Evolutionary conservation across 1,140 invertebrate species (phyloP).

Genomic region (Sycophila sp.): DNA sequence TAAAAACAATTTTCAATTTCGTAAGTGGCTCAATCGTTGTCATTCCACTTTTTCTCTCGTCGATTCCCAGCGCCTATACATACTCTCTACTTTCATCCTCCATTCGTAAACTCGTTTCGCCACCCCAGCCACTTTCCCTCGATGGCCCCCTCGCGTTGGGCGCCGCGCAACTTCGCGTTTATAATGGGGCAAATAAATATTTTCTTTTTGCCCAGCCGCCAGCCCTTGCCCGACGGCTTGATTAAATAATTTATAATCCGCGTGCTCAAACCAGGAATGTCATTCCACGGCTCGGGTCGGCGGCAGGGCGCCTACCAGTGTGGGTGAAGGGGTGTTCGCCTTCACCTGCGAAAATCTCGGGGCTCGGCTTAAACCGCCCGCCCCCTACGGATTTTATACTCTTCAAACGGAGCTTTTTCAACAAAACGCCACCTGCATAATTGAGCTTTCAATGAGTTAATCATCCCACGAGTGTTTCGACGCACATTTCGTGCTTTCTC

Average conservation of each 20-base stretch:
- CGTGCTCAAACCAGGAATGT: constrained; percentile 54
- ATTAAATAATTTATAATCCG: constrained; percentile 65
- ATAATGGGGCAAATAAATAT: constrained; percentile 62
- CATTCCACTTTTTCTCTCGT: too few species aligned
- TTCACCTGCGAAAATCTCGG: constrained; percentile 46
- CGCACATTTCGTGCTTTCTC: neutral
- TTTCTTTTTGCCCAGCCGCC: constrained; percentile 56
- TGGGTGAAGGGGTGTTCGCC: constrained; percentile 8
- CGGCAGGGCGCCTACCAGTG: constrained; percentile 10
- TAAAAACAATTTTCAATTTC: too few species aligned
- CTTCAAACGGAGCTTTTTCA: constrained; percentile 41
- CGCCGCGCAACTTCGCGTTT: constrained; percentile 36
- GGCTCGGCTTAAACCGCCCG: constrained; percentile 47
- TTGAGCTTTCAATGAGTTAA: constrained; percentile 32
- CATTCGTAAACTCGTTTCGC: neutral
- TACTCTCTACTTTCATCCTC: neutral
- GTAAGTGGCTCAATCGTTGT: too few species aligned
- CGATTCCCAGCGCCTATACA: too few species aligned
- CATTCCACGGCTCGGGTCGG: constrained; percentile 43
- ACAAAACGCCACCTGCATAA: constrained; percentile 22
- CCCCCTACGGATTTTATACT: constrained; percentile 46
- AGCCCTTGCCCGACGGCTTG: constrained; percentile 42
- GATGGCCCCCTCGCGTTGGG: constrained; percentile 23
- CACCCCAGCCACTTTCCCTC: constrained; percentile 10
- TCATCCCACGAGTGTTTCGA: constrained; percentile 7